Conservation (phyloP, 2,113 vertebrate genomes). For the Setophaga petechia region DNA sequence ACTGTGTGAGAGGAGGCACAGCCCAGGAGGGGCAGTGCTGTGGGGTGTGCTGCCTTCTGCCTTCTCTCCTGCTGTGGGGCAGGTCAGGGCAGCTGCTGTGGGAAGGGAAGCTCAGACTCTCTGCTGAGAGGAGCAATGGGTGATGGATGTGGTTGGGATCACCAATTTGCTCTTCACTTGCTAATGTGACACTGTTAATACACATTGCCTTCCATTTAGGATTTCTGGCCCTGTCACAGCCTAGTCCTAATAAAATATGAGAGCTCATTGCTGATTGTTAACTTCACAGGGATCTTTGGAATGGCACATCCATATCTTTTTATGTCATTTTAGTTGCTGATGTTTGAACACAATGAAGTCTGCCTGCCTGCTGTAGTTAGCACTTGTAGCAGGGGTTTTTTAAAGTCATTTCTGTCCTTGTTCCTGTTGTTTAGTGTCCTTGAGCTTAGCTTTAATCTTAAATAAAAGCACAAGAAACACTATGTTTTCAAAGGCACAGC, state of each 20-base stretch:
- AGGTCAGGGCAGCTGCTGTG: neutral
- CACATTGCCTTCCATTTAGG: neutral
- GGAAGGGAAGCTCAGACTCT: neutral
- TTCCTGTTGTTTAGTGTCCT: constrained; percentile 74
- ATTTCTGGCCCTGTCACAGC: neutral
- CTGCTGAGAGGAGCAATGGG: neutral
- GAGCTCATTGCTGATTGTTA: neutral
- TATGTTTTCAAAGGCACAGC: constrained; percentile 40
- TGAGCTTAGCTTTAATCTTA: constrained; percentile 77
- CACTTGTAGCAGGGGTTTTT: neutral
- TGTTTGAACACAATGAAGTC: constrained; percentile 42
- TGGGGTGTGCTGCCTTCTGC: neutral
- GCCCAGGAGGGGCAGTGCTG: neutral
- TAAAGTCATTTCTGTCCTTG: constrained; percentile 75
- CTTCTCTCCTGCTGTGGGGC: neutral
- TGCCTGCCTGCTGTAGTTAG: constrained; percentile 23
- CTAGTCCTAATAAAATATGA: neutral
- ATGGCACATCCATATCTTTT: neutral
- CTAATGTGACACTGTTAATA: neutral
- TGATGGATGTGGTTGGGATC: neutral
- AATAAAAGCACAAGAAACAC: constrained; percentile 72
- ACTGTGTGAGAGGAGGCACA: accelerated
- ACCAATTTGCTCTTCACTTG: neutral
- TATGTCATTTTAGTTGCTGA: neutral
- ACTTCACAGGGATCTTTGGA: neutral